These are phyloP conservation scores for Pachypsylla venusta DNA, from an alignment of 1,140 invertebrate genomes.

Conservation along the genomic window DNA sequence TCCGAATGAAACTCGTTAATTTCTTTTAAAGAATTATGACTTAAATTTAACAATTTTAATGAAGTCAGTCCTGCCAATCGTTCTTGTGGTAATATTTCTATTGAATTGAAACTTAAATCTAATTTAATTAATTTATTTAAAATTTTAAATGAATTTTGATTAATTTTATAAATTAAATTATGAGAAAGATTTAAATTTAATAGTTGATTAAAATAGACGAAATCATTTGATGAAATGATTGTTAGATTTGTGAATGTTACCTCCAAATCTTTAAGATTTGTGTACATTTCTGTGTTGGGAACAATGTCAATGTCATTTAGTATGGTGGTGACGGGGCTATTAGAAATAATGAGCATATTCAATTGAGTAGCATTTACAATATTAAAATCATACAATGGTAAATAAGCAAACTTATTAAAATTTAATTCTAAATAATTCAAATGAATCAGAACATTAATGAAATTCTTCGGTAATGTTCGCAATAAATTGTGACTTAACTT, in stretches of 20 bases:
- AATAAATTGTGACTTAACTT: background rate
- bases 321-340: background rate
- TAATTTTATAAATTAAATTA: constrained; percentile 64
- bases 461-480: background rate
- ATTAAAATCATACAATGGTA: background rate
- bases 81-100: constrained; percentile 72
- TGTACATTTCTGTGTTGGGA: background rate
- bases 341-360: background rate
- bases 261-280: constrained; percentile 1
- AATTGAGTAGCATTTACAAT: background rate
- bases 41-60: constrained; percentile 59
- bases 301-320: background rate
- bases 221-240: constrained; percentile 72
- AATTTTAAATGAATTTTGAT: constrained; percentile 66
- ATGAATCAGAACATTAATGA: background rate
- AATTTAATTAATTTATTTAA: constrained; percentile 58
- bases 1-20: constrained; percentile 69
- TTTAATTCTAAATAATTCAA: background rate
- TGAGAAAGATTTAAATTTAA: constrained; percentile 53
- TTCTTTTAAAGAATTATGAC: constrained; percentile 63
- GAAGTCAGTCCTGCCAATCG: constrained; percentile 59
- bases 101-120: constrained; percentile 65
- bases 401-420: background rate
- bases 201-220: constrained; percentile 67
- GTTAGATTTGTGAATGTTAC: constrained; percentile 51